phyloP scores from a whole-genome alignment of 2,113 vertebrate species.

The Addax nasomaculatus region DNA sequence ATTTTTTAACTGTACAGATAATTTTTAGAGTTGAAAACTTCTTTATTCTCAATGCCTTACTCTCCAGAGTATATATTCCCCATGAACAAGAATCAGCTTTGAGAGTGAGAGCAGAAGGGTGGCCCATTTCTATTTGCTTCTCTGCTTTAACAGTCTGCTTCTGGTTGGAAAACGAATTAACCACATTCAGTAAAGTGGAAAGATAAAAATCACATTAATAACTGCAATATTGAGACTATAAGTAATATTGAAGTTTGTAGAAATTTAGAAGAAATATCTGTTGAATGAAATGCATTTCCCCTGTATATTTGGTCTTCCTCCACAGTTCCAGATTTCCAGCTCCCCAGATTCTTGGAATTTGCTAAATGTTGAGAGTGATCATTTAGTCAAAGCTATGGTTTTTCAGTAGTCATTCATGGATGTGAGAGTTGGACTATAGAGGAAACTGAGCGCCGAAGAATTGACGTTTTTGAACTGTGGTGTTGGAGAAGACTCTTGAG shows the following conservation, averaged over 20 bases:
- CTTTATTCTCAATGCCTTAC: neutral
- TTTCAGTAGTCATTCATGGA: neutral
- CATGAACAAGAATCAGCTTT: neutral
- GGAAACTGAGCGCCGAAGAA: neutral
- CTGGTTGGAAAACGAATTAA: neutral
- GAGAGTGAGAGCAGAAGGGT: neutral
- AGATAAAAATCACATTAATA: neutral
- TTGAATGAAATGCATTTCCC: neutral
- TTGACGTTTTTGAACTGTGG: neutral
- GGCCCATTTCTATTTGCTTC: neutral
- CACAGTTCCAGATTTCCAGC: neutral
- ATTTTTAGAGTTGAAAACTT: neutral
- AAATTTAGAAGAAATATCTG: neutral
- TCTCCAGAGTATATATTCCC: neutral
- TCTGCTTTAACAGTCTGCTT: neutral
- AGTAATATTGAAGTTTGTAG: neutral
- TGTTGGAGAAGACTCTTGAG: neutral
- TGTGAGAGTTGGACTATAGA: neutral
- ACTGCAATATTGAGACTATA: neutral
- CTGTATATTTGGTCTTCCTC: neutral
- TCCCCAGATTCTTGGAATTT: neutral
- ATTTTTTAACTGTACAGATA: neutral
- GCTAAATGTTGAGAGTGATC: neutral
- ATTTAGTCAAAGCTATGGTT: neutral
- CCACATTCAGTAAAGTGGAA: neutral